phyloP scores from a whole-genome alignment of 2,888 invertebrate species.

The Mantis religiosa region DNA sequence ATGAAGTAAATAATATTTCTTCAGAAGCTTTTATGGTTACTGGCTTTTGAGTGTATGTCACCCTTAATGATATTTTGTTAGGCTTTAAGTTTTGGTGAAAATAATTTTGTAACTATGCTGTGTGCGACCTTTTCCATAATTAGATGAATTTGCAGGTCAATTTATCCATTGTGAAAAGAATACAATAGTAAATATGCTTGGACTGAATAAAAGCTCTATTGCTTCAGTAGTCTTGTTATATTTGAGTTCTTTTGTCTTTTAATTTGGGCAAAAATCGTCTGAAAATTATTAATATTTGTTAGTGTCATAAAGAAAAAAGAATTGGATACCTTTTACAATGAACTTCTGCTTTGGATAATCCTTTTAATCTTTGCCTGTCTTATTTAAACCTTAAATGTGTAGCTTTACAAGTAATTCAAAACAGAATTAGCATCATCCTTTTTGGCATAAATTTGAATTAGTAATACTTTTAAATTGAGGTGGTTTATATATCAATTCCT shows the following conservation, averaged over 20 bases:
- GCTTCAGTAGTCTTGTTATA: not conserved
- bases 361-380: no score
- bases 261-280: not conserved
- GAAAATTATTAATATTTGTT: no score
- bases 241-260: not conserved
- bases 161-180: not conserved
- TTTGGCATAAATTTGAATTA: no score
- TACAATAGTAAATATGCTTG: conserved; percentile 7
- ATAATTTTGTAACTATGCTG: not conserved
- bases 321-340: no score
- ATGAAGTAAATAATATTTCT: not conserved
- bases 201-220: not conserved
- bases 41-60: not conserved
- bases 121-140: not conserved
- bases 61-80: not conserved
- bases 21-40: not conserved
- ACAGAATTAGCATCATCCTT: no score
- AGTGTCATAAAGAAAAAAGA: no score
- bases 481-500: no score
- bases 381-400: no score
- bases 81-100: not conserved
- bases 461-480: no score
- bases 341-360: no score
- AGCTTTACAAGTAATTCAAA: no score
- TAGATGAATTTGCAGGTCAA: not conserved